Base-by-base conservation (phyloP, 2,797 vertebrate genomes). In the Tapera naevia region DNA sequence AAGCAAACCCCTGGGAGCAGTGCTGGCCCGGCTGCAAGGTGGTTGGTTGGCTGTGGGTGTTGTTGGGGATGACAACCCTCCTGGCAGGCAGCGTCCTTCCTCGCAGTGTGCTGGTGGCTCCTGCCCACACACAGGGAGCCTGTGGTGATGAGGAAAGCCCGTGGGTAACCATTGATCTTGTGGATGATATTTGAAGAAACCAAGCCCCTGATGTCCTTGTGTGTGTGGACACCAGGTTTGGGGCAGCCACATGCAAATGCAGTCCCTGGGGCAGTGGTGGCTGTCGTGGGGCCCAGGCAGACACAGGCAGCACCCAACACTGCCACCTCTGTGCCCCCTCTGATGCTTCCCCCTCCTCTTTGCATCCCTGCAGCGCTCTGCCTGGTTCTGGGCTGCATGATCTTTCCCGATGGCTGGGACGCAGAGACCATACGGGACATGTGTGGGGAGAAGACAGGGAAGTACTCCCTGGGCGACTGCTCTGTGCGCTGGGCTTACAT, bases 401-500 rank as follows among this genome's bases (percentile, higher is more conserved):
- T 99, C 97, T 99, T 99, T 96, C 99, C 99, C 0, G 98, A 99
- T 6, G 99, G 99, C 95, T 99, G 99, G 99, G 99, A 99, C 43
- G 98, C 99, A 1, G 99, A 99, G 97, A 99, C 98, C 83, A 98
- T 99, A 95, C 98, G 98, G 96, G 98, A 99, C 97, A 99, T 99
- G 99, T 99, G 99, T 3, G 99, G 99, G 89, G 98, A 99, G 97
- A 98, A 99, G 96, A 98, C 99, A 0, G 99, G 98, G 79, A 99
- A 99, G 95, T 99, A 99, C 93, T 98, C 98, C 69, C 97, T 99
- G 94, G 99, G 99, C 1, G 98, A 99, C 93, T 99, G 99, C 98
- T 99, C 99, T 0, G 99, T 99, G 78, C 99, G 99, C 98, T 99
- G 99, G 99, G 99, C 99, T 70, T 99, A 99, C 95, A 99, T 99